Evolutionary conservation across 2,888 invertebrate genomes (phyloP).

Genomic region (Mechanitis mazaeus): DNA sequence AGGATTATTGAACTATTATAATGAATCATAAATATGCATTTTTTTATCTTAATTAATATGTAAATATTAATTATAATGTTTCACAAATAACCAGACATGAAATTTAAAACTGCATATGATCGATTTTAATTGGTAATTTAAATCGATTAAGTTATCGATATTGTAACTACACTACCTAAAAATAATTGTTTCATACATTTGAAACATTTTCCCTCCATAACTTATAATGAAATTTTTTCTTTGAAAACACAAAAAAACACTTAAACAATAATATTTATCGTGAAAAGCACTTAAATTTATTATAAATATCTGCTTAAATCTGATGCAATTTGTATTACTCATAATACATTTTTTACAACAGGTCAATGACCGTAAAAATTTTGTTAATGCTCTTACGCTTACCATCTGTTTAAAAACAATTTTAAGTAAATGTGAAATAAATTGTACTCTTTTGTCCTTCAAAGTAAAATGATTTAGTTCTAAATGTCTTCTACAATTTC

Average conservation of each 20-base stretch:
- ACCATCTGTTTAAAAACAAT: slow-evolving; percentile 22
- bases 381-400: slow-evolving; percentile 16
- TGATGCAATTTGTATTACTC: slow-evolving; percentile 18
- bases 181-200: background rate
- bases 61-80: no score
- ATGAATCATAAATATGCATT: no score
- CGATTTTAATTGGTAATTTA: no score
- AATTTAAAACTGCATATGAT: no score
- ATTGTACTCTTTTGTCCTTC: background rate
- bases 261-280: slow-evolving; percentile 19
- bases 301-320: slow-evolving; percentile 20
- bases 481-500: no score
- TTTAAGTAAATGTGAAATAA: background rate
- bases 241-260: slow-evolving; percentile 6
- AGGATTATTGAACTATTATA: no score
- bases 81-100: no score
- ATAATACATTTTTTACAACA: slow-evolving; percentile 22
- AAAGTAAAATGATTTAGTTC: no score
- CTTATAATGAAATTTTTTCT: background rate
- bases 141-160: no score
- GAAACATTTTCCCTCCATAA: background rate
- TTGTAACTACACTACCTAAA: no score
- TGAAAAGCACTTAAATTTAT: slow-evolving; percentile 23
- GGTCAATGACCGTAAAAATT: slow-evolving; percentile 27
- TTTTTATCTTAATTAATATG: no score